Conservation (phyloP, 2,888 invertebrate genomes). For the Euplexia lucipara region DNA sequence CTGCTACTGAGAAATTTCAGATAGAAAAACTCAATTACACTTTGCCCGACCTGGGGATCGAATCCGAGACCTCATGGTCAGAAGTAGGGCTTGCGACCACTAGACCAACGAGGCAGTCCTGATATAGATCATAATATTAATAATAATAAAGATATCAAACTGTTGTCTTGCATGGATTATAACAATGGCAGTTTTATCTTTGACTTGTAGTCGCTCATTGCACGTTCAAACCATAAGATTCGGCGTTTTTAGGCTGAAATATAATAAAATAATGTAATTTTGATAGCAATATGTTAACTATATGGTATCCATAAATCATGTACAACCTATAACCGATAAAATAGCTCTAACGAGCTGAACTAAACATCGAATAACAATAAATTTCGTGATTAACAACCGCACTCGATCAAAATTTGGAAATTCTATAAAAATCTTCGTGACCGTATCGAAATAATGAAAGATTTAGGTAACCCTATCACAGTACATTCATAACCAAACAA, state of each 20-base stretch:
- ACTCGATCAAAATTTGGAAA: slow-evolving; percentile 41
- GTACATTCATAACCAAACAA: slow-evolving; percentile 56
- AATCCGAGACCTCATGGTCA: too few species aligned
- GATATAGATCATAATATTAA: too few species aligned
- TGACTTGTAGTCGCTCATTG: background rate
- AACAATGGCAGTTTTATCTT: background rate
- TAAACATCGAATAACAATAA: slow-evolving; percentile 36
- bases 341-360: slow-evolving; percentile 29
- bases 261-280: background rate
- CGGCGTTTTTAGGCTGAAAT: background rate
- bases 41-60: too few species aligned
- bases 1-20: too few species aligned
- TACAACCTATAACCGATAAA: slow-evolving; percentile 16
- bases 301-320: slow-evolving; percentile 1
- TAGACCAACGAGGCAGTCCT: too few species aligned
- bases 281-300: background rate
- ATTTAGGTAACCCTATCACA: slow-evolving; percentile 51
- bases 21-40: too few species aligned
- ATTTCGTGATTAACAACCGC: slow-evolving; percentile 11
- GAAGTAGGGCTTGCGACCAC: too few species aligned
- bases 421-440: slow-evolving; percentile 30
- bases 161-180: too few species aligned
- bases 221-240: background rate
- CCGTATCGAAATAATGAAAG: slow-evolving; percentile 48
- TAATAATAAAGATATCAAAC: too few species aligned